Evolutionary conservation across 2,797 vertebrate species (phyloP).

Genomic region (Syndactyla subalaris): DNA sequence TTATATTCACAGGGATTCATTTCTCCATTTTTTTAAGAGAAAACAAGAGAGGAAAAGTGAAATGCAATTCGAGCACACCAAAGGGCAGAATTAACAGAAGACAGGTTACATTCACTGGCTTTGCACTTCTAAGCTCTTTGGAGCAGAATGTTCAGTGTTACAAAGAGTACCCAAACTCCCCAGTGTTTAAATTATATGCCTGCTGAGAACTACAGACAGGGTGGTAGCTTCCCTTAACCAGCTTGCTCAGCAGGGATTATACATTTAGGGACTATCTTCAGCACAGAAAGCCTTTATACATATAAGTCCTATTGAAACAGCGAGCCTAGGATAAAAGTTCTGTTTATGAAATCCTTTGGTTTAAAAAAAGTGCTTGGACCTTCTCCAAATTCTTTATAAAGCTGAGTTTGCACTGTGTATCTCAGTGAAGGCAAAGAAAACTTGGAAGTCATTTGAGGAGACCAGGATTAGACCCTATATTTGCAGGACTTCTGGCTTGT

Average conservation of each 20-base stretch:
- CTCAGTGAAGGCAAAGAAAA: neutral
- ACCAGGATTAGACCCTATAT: neutral
- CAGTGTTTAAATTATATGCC: neutral
- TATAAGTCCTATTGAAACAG: neutral
- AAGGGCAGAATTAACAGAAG: neutral
- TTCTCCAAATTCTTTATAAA: neutral
- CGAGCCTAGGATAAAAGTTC: constrained; percentile 11
- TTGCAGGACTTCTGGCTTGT: neutral
- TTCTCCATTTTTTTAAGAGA: neutral
- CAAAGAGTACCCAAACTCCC: neutral
- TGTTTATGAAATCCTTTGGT: constrained; percentile 14
- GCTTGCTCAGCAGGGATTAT: constrained; percentile 40
- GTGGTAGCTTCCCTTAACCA: neutral
- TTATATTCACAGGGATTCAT: neutral
- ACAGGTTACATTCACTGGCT: neutral
- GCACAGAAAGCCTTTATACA: neutral
- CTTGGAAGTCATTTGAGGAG: neutral
- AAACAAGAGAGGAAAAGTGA: neutral
- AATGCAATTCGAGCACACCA: neutral
- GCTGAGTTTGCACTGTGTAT: neutral
- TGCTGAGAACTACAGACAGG: neutral
- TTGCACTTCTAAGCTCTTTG: constrained; percentile 18
- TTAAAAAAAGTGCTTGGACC: neutral
- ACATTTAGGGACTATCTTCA: neutral
- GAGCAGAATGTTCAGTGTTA: neutral